Base-by-base conservation (phyloP, 2,113 vertebrate species). In the Cyrtonyx montezumae region DNA sequence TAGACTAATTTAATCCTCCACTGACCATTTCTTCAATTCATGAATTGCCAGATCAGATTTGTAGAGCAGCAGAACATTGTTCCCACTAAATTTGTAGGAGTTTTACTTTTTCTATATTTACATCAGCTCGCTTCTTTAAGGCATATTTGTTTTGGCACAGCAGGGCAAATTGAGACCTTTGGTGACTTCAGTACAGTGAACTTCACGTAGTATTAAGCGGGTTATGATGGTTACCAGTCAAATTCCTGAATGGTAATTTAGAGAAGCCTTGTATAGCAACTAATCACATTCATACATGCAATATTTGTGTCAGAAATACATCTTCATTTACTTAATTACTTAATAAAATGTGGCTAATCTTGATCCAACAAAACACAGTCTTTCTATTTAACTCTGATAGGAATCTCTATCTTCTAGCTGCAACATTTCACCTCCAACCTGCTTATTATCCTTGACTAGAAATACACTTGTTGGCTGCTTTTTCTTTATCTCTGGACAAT, bases 281-380 rank as follows among this genome's bases (percentile, higher is more conserved):
- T 88, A 84, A 94, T 93, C 88, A 68, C 55, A 32, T 79, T 88
- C 46, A 74, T 87, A 77, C 51, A 8, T 46, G 58, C 65, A 81
- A 28, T 81, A 73, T 86, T 95, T 91, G 43, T 88, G 76, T 91
- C 91, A 92, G 84, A 91, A 94, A 94, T 83, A 70, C 93, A 63
- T 95, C 89, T 90, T 94, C 88, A 77, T 96, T 96, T 95, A 90
- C 91, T 80, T 96, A 96, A 96, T 96, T 95, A 88, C 83, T 90
- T 87, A 81, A 69, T 96, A 96, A 94, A 93, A 93, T 75, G 79
- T 78, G 55, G 45, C 67, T 96, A 96, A 96, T 96, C 96, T 83
- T 94, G 96, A 97, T 94, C 88, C 92, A 59, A 75, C 83, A 93
- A 93, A 97, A 80, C 71, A 74, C 89, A 82, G 51, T 74, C 88